Base-by-base conservation (phyloP, 2,888 invertebrate genomes). In the Pyrrhia umbra region DNA sequence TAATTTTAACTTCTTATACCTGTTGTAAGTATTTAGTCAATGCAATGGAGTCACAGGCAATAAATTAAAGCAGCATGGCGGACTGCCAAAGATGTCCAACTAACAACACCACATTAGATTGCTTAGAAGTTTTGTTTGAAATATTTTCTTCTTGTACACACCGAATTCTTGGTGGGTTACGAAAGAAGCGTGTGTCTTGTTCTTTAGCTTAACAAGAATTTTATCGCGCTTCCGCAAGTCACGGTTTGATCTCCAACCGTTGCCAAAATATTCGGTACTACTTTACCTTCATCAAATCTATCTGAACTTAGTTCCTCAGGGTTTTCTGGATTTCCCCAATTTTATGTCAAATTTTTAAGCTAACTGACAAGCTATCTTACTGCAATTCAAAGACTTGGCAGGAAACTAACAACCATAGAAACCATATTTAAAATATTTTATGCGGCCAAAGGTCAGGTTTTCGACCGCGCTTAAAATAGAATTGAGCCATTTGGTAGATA, bases 61-160 rank as follows among this genome's bases (percentile, higher is more conserved):
- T 77, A 58, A 67, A 79, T 74, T 67, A 56, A 59, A 61, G 64
- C 59, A 51, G 58, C 21, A 58, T 79, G 82, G 82, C 80, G 6
- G 52, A 47, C 27, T 74, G 81, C 82, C 81, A 81, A 70, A 62
- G 60, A 55, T 21, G 34, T 57, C 46, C 13, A 50, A 50, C 67
- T 55, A 64, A 64, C 62, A 60, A 51, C 80, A 72, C 57, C 64
- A 56, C 68, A 64, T 50, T 67, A 52, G n/a, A 54, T 54, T 42
- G 58, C 30, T 61, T 59, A 57, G 46, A 67, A 67, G 45, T 67
- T 61, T 75, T 68, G 56, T 51, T 54, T 71, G 68, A 79, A 76
- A 62, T 57, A 27, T 15, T 68, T 68, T 55, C 63, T 65, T 59
- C 37, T 45, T 46, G 42, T 20, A 34, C 34, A 13, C 46, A 50